Base-by-base conservation (phyloP, 2,797 vertebrate genomes). In the Xiphophorus birchmanni region DNA sequence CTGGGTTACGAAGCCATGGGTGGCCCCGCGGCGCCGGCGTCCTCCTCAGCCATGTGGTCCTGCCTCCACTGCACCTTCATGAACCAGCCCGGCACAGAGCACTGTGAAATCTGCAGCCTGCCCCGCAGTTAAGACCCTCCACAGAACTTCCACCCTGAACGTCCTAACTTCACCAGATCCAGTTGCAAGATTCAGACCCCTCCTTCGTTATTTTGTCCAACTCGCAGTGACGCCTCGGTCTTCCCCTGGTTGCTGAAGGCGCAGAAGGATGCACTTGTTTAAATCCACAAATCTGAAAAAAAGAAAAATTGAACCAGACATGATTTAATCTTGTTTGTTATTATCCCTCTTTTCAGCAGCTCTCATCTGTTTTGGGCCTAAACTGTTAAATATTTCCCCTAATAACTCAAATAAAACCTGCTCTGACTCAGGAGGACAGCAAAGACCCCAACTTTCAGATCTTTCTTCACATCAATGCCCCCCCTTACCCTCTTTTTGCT, bases 1-100 rank as follows among this genome's bases (percentile, higher is more conserved):
- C 95, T 96, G 6, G 97, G 98, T 32, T 99, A 96, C 0, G 97
- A 97, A 2, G 97, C 97, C 47, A 93, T 96, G 65, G 97, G 97
- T 0, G 97, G 97, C 79, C 92, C 97, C 1, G 90, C 96, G 0
- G 85, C 74, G 15, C 95, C 96, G 0, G 85, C 95, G 3, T 93
- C 94, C 29, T 91, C 97, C 1, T 96, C 97, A 0, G 94, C 98
- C 92, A 96, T 99, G 96, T 99, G 99, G 99, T 97, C 97, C 83
- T 99, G 99, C 85, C 96, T 97, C 89, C 99, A 99, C 95, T 99
- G 99, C 96, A 99, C 99, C 95, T 99, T 98, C 94, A 97, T 99
- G 98, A 99, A 99, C 96, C 98, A 97, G 93, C 97, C 98, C 0
- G 98, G 98, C 94, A 99, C 97, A 0, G 98, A 98, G 95, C 98